Conservation (phyloP, 2,113 vertebrate species). For the Apeltes quadracus region DNA sequence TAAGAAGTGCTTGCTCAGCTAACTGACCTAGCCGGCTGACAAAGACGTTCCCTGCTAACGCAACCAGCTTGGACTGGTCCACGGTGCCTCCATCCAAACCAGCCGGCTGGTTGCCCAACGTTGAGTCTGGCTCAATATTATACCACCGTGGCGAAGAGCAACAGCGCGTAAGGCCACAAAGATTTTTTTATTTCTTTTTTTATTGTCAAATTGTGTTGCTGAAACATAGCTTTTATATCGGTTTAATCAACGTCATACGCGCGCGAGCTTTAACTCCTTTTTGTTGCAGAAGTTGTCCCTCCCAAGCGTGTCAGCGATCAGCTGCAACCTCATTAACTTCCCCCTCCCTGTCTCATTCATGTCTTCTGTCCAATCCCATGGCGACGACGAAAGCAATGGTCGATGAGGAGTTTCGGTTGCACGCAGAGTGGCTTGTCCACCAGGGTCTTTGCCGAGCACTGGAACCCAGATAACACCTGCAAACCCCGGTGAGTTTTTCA, state of each 20-base stretch:
- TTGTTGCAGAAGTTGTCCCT: not conserved
- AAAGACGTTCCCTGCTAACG: conserved; percentile 36
- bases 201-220: not conserved
- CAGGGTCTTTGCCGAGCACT: conserved; percentile 50
- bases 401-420: conserved; percentile 55
- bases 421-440: conserved; percentile 61
- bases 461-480: conserved; percentile 70
- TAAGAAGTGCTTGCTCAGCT: conserved; percentile 5
- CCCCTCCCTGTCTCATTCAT: conserved; percentile 6
- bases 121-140: not conserved
- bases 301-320: not conserved
- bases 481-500: conserved; percentile 47
- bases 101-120: not conserved
- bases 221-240: not conserved
- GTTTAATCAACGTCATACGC: not conserved
- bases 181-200: too few species aligned
- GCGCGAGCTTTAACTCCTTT: not conserved
- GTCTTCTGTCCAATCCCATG: conserved; percentile 28
- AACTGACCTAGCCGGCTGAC: conserved; percentile 26
- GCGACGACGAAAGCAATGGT: conserved; percentile 43
- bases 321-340: not conserved
- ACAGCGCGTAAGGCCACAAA: fast-evolving
- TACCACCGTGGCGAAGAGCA: not conserved
- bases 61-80: not conserved
- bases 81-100: too few species aligned